phyloP scores from a whole-genome alignment of 2,113 vertebrate species.

The Ptychochromis oligacanthus region DNA sequence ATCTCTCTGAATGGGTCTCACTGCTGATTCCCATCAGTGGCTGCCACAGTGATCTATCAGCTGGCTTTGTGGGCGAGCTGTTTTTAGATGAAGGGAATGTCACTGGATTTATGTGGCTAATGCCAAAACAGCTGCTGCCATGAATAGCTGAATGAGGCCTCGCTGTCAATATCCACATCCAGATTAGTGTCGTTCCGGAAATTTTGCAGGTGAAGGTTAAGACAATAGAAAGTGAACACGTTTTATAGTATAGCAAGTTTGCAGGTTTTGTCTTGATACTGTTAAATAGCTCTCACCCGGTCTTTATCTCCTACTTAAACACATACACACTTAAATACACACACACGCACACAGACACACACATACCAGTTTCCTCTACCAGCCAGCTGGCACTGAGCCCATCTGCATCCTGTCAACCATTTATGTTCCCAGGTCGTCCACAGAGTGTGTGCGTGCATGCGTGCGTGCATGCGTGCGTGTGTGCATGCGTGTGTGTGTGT shows the following conservation, averaged over 20 bases:
- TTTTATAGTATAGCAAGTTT: neutral
- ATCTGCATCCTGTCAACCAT: slow-evolving; percentile 37
- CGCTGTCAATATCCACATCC: slow-evolving; percentile 34
- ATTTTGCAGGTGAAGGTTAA: slow-evolving; percentile 35
- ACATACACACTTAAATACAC: neutral
- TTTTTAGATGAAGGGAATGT: slow-evolving; percentile 68
- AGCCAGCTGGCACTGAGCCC: slow-evolving; percentile 53
- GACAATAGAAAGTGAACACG: slow-evolving; percentile 32
- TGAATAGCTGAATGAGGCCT: slow-evolving; percentile 60
- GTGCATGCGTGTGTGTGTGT: neutral
- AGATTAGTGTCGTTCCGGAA: slow-evolving; percentile 51
- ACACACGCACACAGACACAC: slow-evolving; percentile 5
- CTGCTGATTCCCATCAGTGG: slow-evolving; percentile 45
- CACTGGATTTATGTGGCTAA: slow-evolving; percentile 64
- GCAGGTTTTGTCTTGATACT: neutral
- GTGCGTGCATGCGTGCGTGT: no score
- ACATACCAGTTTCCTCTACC: slow-evolving; percentile 24
- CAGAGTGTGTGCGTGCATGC: no score
- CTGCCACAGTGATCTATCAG: slow-evolving; percentile 54
- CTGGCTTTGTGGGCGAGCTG: slow-evolving; percentile 57
- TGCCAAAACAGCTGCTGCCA: slow-evolving; percentile 70
- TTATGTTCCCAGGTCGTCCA: slow-evolving; percentile 43
- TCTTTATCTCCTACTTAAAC: neutral
- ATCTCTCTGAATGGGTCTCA: neutral
- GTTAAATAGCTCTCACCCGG: neutral